Evolutionary conservation across 2,113 vertebrate species (phyloP).

Genomic region (Suncus etruscus): DNA sequence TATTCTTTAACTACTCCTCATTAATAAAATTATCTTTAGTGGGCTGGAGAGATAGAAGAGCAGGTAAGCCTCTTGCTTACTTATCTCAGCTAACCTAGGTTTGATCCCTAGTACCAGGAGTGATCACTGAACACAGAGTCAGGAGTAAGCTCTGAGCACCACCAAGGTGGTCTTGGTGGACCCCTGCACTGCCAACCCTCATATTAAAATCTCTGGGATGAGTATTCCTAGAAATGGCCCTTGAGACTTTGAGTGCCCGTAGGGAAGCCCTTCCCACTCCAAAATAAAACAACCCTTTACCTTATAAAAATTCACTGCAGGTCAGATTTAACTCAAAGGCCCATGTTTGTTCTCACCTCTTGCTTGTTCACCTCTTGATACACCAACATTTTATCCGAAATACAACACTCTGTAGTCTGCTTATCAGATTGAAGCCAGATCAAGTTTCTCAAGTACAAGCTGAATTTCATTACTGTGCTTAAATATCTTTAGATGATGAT

Average conservation of each 20-base stretch:
- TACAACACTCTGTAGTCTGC: neutral
- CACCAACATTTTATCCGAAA: constrained; percentile 28
- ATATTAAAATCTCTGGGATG: too few relatives aligned
- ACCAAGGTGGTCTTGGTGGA: too few relatives aligned
- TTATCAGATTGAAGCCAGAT: neutral
- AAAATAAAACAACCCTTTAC: neutral
- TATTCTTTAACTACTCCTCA: neutral
- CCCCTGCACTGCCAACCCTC: too few relatives aligned
- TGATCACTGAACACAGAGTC: too few relatives aligned
- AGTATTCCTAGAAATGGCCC: too few relatives aligned
- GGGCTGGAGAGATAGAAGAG: too few relatives aligned
- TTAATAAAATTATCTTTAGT: too few relatives aligned
- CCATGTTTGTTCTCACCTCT: neutral
- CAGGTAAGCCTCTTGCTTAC: too few relatives aligned
- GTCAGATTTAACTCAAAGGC: constrained; percentile 12
- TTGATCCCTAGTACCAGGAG: too few relatives aligned
- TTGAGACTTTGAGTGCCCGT: too few relatives aligned
- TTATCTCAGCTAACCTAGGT: too few relatives aligned
- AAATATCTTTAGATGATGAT: constrained; percentile 3
- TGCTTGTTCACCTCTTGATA: neutral
- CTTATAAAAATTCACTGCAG: neutral
- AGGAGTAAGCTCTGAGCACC: too few relatives aligned
- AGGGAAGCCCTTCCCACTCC: neutral
- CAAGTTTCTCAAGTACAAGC: constrained; percentile 35
- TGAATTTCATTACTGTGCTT: neutral